phyloP scores from a whole-genome alignment of 1,140 invertebrate genomes.

The Schmidtea mediterranea region DNA sequence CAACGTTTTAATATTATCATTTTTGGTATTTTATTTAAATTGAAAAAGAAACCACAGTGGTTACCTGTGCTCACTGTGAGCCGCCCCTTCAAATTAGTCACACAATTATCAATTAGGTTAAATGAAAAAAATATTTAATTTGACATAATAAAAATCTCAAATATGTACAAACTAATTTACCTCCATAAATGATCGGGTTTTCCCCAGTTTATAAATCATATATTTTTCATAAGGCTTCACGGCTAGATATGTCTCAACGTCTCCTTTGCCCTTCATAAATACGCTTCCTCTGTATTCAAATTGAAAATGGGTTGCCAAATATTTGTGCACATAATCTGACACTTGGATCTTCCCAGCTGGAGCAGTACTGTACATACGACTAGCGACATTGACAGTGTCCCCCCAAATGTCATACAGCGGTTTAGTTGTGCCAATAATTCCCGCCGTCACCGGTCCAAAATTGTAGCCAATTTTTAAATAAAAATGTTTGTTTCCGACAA shows the following conservation, averaged over 20 bases:
- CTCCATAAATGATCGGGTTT: no score
- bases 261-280: constrained; percentile 75
- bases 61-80: no score
- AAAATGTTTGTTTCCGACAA: constrained; percentile 52
- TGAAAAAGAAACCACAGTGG: no score
- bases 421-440: constrained; percentile 80
- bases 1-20: no score
- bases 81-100: no score
- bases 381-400: constrained; percentile 84
- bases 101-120: no score
- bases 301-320: constrained; percentile 40
- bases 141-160: no score
- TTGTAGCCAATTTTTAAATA: constrained; percentile 42
- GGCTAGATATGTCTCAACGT: constrained; percentile 56
- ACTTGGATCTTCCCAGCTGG: constrained; percentile 47
- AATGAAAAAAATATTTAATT: no score
- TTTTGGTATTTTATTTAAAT: no score
- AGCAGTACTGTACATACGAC: constrained; percentile 54
- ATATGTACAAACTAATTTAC: no score
- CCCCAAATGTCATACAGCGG: constrained; percentile 94
- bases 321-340: constrained; percentile 14
- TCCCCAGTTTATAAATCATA: no score
- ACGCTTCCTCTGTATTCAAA: constrained; percentile 59
- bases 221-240: no score
- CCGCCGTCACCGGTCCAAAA: constrained; percentile 62